Evolutionary conservation across 2,888 invertebrate genomes (phyloP), one percentile per base, ranked within the genome.

Genomic region (Auanema sp.): DNA sequence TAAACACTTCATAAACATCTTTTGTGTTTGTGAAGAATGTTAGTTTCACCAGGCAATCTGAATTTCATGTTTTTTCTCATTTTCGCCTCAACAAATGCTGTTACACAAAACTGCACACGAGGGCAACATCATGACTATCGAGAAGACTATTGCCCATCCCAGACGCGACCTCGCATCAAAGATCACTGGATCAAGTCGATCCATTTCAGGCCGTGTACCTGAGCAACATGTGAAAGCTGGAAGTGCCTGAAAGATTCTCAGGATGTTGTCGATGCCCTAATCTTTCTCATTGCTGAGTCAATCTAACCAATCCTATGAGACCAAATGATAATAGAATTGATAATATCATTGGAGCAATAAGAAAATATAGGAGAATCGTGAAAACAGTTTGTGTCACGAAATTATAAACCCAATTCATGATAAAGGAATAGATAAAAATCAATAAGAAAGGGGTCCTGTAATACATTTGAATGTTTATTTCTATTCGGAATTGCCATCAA

Each of bases 171-270:
- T 43, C 1, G 67, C 70, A 49, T 70, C 70, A 51, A 64, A 70
- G 51, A 70, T 60, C 11, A 70, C 70, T 24, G 68, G 67, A 59
- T 70, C 70, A 53, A 70, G 43, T 63, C 65, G 64, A 44, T 70
- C 66, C 66, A 69, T 69, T 18, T 58, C 53, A 5, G 50, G 51
- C 44, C 65, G 61, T 25, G 54, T 33, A 10, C 57, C 50, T 1
- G 69, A 44, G 47, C 66, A 69, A 54, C 69, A 69, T 2, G 62
- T 53, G 23, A 69, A 66, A 1, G 66, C 61, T 65, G 66, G 58
- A 21, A 64, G 65, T 16, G 64, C 60, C 63, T 60, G 41, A 14
- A 43, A 58, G 42, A 40, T 21, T 3, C 52, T 3, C 4, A 8
- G 8, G 33, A 3, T 33, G 33, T 33, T 33, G 33, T 33, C 21